Evolutionary conservation across 2,888 invertebrate species (phyloP), one percentile per base, ranked within the genome.

Genomic region (Adineta ricciae): DNA sequence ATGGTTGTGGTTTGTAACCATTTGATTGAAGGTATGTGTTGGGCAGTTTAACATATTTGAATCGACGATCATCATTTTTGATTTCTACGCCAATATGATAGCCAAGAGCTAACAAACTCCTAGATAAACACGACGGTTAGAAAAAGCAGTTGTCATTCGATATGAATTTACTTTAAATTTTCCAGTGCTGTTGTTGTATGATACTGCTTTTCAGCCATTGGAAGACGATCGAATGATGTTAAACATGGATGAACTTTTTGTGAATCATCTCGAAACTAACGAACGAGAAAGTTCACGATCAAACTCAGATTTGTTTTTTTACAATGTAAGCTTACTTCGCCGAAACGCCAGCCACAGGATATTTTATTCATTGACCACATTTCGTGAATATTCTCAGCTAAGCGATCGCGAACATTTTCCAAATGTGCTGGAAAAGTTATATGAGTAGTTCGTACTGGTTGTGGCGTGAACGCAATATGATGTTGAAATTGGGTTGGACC

Each of bases 291-390:
- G n/a, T n/a, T n/a, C n/a, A n/a, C n/a, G n/a, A n/a, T n/a, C n/a
- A n/a, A n/a, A n/a, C n/a, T n/a, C n/a, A n/a, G n/a, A n/a, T n/a
- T n/a, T n/a, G n/a, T n/a, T n/a, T n/a, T n/a, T n/a, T n/a, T n/a
- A n/a, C 46, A 11, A 46, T 41, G 49, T 27, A 83, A 9, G 41
- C 87, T 87, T 87, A 91, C 94, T 87, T 97, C 98, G 0, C 97
- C 97, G 92, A 94, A 98, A 87, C 94, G 93, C 99, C 99, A 99
- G 0, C 98, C 98, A 0, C 96, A 95, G 90, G 98, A 98, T 87
- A 99, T 96, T 92, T 99, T 99, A 90, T 97, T 96, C 94, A 97
- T 94, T 0, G 99, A 96, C 99, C 99, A 99, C 94, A 98, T 95
- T 92, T 99, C 99, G 90, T 99, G 99, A 87, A 99, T 96, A 89